phyloP scores from a whole-genome alignment of 1,140 invertebrate species.

The Aricia agestis region DNA sequence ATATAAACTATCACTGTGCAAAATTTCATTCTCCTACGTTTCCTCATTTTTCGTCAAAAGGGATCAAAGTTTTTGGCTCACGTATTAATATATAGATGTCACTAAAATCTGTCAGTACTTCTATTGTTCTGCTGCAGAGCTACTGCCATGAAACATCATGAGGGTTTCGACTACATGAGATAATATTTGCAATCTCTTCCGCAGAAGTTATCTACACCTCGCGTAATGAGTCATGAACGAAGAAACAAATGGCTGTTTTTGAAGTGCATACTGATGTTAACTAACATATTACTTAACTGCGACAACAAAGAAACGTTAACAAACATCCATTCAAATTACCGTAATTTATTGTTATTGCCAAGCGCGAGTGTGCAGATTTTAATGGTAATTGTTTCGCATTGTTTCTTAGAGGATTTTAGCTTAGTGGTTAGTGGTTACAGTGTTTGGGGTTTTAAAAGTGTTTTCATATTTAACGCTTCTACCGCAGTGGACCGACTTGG shows the following conservation, averaged over 20 bases:
- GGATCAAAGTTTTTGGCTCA: no score
- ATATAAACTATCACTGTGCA: no score
- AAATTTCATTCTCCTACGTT: no score
- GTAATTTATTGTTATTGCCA: not conserved
- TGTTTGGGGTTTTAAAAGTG: not conserved
- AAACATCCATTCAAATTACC: slow-evolving; percentile 11
- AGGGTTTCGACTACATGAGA: no score
- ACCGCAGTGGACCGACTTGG: no score
- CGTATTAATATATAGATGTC: no score
- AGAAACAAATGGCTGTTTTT: slow-evolving; percentile 36
- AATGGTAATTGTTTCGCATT: not conserved
- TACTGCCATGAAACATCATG: no score
- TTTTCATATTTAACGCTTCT: no score
- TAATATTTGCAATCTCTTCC: slow-evolving; percentile 9
- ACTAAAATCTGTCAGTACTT: no score
- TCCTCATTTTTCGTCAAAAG: no score
- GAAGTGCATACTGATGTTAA: slow-evolving; percentile 37
- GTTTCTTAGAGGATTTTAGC: not conserved
- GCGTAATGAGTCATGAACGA: slow-evolving; percentile 36
- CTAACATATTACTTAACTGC: slow-evolving; percentile 37
- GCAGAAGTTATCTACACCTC: slow-evolving; percentile 13
- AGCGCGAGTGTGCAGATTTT: not conserved
- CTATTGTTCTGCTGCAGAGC: no score
- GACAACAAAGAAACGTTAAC: slow-evolving; percentile 36
- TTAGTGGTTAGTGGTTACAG: no score